Percentiles rank a stretch among this genome's conserved stretches.
Conservation (phyloP, 2,888 invertebrate genomes). For the Ctena decussata region DNA sequence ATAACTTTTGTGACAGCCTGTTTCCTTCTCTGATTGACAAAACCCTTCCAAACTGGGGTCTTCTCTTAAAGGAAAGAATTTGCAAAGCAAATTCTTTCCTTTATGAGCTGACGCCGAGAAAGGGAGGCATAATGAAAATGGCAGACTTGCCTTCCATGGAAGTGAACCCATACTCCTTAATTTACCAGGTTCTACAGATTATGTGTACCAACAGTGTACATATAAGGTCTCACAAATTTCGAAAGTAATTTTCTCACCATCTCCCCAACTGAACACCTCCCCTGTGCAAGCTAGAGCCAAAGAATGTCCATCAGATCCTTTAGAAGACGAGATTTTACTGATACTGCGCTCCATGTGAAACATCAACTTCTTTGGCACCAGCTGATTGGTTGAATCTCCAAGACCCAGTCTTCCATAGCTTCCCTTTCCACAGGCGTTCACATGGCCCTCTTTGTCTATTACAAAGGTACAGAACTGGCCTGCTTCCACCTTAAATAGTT, state of each 20-base stretch:
- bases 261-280: conserved; percentile 91
- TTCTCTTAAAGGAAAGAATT: no score
- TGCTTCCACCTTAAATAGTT: conserved; percentile 89
- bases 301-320: conserved; percentile 90
- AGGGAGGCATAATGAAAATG: no score
- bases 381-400: conserved; percentile 90
- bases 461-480: conserved; percentile 91
- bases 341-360: conserved; percentile 87
- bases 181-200: no score
- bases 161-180: no score
- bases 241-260: conserved; percentile 87
- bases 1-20: no score
- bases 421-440: conserved; percentile 90
- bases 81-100: no score
- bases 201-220: no score
- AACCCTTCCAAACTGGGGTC: no score
- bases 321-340: conserved; percentile 89
- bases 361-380: conserved; percentile 88
- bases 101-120: no score
- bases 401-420: conserved; percentile 90
- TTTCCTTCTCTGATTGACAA: no score
- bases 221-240: no score
- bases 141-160: no score
- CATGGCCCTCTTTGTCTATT: conserved; percentile 89
- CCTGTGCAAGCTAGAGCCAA: conserved; percentile 90